Base-by-base conservation (phyloP, 1,140 invertebrate species). In the Lepidurus packardi region DNA sequence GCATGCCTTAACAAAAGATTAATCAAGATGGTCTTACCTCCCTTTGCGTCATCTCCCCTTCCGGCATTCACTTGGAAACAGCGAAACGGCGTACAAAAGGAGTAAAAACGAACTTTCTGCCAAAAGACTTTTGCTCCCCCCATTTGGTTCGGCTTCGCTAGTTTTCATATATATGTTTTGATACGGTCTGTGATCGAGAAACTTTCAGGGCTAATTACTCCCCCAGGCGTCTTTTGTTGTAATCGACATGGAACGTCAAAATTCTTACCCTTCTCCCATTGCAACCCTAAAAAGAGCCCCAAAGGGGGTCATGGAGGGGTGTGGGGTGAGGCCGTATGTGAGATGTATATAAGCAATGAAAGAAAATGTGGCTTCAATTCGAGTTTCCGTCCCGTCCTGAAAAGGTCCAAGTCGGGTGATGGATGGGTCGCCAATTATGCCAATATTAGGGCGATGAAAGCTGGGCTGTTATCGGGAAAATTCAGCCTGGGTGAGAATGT, bases 1-100 rank as follows among this genome's bases (percentile, higher is more conserved):
- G 53, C 53, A 65, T 65, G 53, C 53, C 53, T 13, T 65, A 65
- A 65, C 53, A 65, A 65, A 65, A 65, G 53, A 65, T 65, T 65
- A 65, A 65, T 65, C 53, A 65, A 65, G 13, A 65, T 65, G 53
- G 16, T 65, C 21, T 65, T 65, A 65, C 53, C 16, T 65, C 53
- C 53, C 21, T 65, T 65, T 65, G 13, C 53, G 1, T 65, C 53
- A 65, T 65, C 53, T 65, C 13, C 53, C 34, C n/a, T 65, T 16
- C 53, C 53, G 53, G 53, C 53, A 65, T 65, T 65, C 53, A 65
- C 21, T 7, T 1, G 9, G 8, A 21, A 65, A 65, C 53, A 65
- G 47, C 53, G 13, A 65, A 65, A 65, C 13, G 53, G 53, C 21
- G 53, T 3, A 65, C 53, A 65, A 65, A 65, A 65, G 34, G 34